phyloP scores from a whole-genome alignment of 2,797 vertebrate genomes.

The Acrossocheilus wenchowensis region DNA sequence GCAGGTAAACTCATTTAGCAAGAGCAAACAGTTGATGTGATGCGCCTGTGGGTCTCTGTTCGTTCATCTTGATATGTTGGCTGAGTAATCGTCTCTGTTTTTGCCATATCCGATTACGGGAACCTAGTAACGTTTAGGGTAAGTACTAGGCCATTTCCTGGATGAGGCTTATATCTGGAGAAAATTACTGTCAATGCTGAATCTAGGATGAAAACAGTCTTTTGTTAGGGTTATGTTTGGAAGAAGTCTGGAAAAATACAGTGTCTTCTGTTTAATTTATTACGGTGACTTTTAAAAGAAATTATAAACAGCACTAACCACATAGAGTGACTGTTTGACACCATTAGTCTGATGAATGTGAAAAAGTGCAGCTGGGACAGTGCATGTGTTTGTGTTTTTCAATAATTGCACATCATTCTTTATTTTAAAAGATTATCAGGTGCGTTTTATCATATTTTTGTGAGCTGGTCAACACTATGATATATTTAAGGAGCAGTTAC shows the following conservation, averaged over 20 bases:
- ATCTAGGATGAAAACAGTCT: not conserved
- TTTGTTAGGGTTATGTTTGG: not conserved
- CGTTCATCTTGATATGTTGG: not conserved
- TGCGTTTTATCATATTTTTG: not conserved
- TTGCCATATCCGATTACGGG: not conserved
- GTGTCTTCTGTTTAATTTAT: not conserved
- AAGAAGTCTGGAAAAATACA: slow-evolving; percentile 4
- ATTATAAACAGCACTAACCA: slow-evolving; percentile 7
- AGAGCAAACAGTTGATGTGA: slow-evolving; percentile 3
- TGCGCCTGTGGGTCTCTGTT: not conserved
- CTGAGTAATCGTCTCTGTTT: slow-evolving; percentile 6
- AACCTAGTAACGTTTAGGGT: not conserved
- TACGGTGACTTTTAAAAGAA: not conserved
- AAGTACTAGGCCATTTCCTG: not conserved
- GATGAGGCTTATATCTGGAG: not conserved
- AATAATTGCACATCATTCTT: not conserved
- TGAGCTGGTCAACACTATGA: not conserved
- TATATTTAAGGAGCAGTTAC: no score
- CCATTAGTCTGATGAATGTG: not conserved
- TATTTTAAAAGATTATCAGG: not conserved
- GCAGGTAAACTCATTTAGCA: slow-evolving; percentile 49
- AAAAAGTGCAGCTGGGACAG: not conserved
- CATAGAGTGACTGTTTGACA: not conserved
- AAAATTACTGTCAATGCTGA: not conserved
- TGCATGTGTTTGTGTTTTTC: not conserved